Evolutionary conservation across 2,797 vertebrate species (phyloP).

Genomic region (Protosalanx chinensis): DNA sequence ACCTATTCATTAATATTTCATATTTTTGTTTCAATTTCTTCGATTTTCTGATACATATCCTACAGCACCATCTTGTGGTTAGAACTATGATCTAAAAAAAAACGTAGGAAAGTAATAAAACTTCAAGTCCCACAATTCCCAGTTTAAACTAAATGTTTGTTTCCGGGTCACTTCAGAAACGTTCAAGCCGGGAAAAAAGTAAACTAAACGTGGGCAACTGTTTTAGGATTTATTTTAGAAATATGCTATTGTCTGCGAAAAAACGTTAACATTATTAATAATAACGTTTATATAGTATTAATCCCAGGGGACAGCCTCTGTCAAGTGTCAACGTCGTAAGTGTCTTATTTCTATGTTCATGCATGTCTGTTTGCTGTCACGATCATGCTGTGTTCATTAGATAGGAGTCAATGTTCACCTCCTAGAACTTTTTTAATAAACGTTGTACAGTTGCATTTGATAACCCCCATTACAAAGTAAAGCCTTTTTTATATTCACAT

Average conservation of each 20-base stretch:
- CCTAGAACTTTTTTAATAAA: no score
- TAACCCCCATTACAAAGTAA: no score
- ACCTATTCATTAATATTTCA: background rate
- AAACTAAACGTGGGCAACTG: background rate
- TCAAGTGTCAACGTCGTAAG: background rate
- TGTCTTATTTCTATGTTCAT: background rate
- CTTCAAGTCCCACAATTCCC: constrained; percentile 54
- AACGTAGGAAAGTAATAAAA: constrained; percentile 12
- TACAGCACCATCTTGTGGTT: background rate
- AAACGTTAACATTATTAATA: background rate
- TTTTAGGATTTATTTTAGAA: background rate
- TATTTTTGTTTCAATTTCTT: background rate
- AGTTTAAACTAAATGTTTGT: constrained; percentile 6
- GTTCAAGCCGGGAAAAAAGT: constrained; percentile 26
- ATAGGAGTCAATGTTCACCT: no score
- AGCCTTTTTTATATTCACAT: no score
- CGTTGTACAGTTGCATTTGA: no score
- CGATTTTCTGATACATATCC: background rate
- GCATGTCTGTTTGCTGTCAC: background rate
- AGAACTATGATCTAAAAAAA: background rate
- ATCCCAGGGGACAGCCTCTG: background rate
- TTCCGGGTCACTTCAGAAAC: constrained; percentile 49
- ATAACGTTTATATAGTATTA: background rate
- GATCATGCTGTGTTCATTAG: no score
- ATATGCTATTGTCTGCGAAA: no score